Base-by-base conservation (phyloP, 2,888 invertebrate species). In the Plemyria rubiginata region DNA sequence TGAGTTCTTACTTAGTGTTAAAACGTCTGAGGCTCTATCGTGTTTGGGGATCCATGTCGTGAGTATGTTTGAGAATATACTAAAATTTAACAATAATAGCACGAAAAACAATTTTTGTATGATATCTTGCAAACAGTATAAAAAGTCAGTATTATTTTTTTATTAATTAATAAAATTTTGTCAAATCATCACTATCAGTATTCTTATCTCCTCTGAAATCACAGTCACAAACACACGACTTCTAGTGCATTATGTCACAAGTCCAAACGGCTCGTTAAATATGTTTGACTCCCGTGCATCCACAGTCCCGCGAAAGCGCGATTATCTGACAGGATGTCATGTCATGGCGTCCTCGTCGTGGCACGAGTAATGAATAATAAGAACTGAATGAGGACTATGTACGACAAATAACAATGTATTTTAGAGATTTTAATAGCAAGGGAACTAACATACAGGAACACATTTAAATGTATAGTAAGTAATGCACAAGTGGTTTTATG, bases 301-400 rank as follows among this genome's bases (percentile, higher is more conserved):
- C 48, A n/a, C n/a, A 28, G 70, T 81, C 84, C 86, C 87, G 76
- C 71, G 77, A 76, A 78, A 77, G 69, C 54, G 62, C 62, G 53
- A 65, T 66, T 79, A 81, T 83, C 81, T 79, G 83, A 76, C 88
- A 87, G 90, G 90, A 88, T 87, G 86, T 84, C 80, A 38, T 38
- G 57, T 68, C 45, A 32, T 54, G 45, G 40, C 53, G 81, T 79
- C 75, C 78, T 76, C 77, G 72, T 65, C 76, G 69, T 70, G 60
- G 77, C 79, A 84, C 87, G 88, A 87, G 85, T 82, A 81, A 79
- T 75, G 89, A 81, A 89, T 88, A 82, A 76, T 73, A 71, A 66
- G 28, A 43, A 13, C 50, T 56, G 66, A 58, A 38, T 11, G 36
- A 38, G 3, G 11, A 11, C 77, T 72, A n/a, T n/a, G n/a, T n/a